A percentile compares a stretch with the other conserved stretches of the same genome.
These are phyloP conservation scores for Meganola albula DNA, from an alignment of 2,888 invertebrate species.

Conservation along the genomic window DNA sequence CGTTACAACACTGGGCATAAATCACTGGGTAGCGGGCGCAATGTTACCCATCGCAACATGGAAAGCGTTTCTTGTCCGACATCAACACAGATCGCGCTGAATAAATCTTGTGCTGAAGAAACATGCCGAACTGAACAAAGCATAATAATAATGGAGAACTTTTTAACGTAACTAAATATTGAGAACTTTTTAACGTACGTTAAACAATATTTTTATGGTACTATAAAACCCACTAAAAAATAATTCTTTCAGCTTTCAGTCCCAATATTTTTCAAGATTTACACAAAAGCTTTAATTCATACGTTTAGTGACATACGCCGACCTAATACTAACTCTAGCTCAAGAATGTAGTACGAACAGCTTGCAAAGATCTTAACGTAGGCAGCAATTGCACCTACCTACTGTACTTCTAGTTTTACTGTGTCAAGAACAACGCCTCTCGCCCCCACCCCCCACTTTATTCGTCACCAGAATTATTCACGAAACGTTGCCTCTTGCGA, in stretches of 20 bases:
- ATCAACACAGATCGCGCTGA: slow-evolving; percentile 49
- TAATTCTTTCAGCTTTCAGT: too few species aligned
- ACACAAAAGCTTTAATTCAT: too few species aligned
- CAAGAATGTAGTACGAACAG: slow-evolving; percentile 40
- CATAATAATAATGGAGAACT: too few species aligned
- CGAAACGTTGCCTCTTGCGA: slow-evolving; percentile 41
- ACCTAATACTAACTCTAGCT: too few species aligned
- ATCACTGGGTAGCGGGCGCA: slow-evolving; percentile 34
- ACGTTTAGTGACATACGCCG: too few species aligned
- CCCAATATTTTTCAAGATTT: too few species aligned
- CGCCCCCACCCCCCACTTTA: slow-evolving; percentile 50
- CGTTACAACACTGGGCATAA: slow-evolving; percentile 44
- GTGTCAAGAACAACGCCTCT: slow-evolving; percentile 77
- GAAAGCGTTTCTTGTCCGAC: slow-evolving; percentile 58
- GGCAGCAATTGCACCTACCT: slow-evolving; percentile 74
- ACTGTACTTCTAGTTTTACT: slow-evolving; percentile 78
- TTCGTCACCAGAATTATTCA: slow-evolving; percentile 47
- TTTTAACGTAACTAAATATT: too few species aligned
- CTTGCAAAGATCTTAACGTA: slow-evolving; percentile 70
- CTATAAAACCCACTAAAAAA: too few species aligned
- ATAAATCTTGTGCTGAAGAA: slow-evolving; percentile 46
- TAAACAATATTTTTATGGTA: too few species aligned
- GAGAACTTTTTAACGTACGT: too few species aligned
- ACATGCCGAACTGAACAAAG: slow-evolving; percentile 39
- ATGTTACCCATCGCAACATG: slow-evolving; percentile 60